These are phyloP conservation scores for Philopotamus ludificatus DNA, from an alignment of 1,140 invertebrate species.

Conservation along the genomic window DNA sequence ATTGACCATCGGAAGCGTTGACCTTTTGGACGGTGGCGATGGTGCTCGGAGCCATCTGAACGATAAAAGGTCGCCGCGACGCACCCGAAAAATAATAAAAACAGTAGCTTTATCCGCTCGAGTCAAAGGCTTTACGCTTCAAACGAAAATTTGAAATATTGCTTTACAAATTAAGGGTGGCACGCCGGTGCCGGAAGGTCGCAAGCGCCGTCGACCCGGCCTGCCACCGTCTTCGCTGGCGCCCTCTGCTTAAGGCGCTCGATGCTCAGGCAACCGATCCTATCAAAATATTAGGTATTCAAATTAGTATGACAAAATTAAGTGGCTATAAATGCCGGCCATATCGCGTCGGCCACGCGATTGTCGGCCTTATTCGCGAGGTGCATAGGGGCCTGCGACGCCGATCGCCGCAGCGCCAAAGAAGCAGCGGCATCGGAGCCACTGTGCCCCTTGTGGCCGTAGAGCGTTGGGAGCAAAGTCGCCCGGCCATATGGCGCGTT, in stretches of 20 bases:
- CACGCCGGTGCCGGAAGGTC: background rate
- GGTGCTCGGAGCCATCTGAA: constrained; percentile 13
- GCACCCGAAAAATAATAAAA: constrained; percentile 30
- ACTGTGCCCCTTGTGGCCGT: background rate
- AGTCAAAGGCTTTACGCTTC: constrained; percentile 21
- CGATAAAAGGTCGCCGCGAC: constrained; percentile 25
- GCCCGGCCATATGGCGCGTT: background rate
- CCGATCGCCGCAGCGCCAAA: too few relatives aligned
- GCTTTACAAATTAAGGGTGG: constrained; percentile 30
- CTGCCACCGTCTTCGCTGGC: background rate
- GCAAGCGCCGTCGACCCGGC: background rate
- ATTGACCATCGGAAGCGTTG: constrained; percentile 14
- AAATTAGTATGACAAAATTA: constrained; percentile 29
- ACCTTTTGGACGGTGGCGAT: too few relatives aligned
- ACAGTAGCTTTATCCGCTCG: constrained; percentile 33
- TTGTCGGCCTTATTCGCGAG: background rate
- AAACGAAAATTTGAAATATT: constrained; percentile 32
- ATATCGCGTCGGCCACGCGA: background rate
- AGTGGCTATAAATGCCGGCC: constrained; percentile 1
- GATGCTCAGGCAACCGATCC: background rate
- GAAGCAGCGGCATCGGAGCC: background rate
- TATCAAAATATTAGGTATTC: constrained; percentile 28
- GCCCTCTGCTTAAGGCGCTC: background rate
- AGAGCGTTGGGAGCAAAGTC: background rate
- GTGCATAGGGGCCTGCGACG: background rate